phyloP scores from a whole-genome alignment of 2,113 vertebrate genomes.

The Epinephelus moara region DNA sequence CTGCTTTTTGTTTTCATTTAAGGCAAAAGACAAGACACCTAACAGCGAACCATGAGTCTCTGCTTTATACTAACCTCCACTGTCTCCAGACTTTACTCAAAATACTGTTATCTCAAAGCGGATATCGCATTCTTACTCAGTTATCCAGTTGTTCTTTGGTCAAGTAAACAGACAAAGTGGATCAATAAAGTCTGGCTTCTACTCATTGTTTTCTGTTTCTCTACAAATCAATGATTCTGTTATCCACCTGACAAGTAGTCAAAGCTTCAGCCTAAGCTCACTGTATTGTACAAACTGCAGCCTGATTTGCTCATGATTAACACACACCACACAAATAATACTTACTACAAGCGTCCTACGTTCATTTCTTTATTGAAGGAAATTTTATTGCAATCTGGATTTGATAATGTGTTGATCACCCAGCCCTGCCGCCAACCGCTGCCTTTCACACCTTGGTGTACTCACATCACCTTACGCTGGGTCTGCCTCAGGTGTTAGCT shows the following conservation, averaged over 20 bases:
- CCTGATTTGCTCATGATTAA: background rate
- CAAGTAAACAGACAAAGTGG: background rate
- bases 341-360: too few species aligned
- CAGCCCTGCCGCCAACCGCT: background rate
- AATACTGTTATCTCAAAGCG: background rate
- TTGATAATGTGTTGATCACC: background rate
- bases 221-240: background rate
- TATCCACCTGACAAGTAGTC: background rate
- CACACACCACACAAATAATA: background rate
- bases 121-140: background rate
- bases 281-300: background rate
- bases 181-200: background rate
- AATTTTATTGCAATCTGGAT: background rate
- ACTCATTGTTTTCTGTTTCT: background rate
- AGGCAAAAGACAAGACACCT: background rate
- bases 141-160: background rate
- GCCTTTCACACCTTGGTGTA: background rate
- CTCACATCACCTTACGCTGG: background rate
- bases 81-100: background rate
- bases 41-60: background rate
- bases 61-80: background rate
- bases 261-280: background rate
- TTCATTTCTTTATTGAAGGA: background rate
- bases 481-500: background rate
- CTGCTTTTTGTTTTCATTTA: background rate